These are phyloP conservation scores for Neodiprion lecontei DNA, from an alignment of 1,140 invertebrate species.

Conservation along the genomic window DNA sequence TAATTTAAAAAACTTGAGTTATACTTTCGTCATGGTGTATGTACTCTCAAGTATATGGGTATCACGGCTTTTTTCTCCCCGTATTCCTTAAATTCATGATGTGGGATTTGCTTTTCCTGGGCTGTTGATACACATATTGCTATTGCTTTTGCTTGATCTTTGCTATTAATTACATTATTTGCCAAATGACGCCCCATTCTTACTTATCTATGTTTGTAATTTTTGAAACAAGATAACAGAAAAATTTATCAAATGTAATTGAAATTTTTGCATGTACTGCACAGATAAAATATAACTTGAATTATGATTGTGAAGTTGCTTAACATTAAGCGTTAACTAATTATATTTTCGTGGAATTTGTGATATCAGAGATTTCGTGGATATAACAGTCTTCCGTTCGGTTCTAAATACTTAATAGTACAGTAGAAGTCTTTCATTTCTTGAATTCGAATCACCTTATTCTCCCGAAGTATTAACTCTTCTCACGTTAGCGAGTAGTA, in stretches of 20 bases:
- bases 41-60: no score
- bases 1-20: no score
- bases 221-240: no score
- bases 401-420: not conserved
- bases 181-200: no score
- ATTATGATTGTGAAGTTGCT: not conserved
- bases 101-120: no score
- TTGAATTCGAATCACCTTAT: not conserved
- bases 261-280: no score
- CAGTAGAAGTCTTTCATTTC: constrained; percentile 1
- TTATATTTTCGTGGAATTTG: not conserved
- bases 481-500: not conserved
- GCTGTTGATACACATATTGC: no score
- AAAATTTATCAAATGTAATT: no score
- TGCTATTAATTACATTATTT: not conserved
- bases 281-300: not conserved
- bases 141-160: not conserved
- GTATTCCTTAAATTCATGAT: no score
- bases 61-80: no score
- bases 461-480: not conserved
- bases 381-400: not conserved
- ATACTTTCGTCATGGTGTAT: no score
- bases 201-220: no score
- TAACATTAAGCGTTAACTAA: not conserved
- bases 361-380: not conserved